These are phyloP conservation scores for Pseudopodoces humilis DNA, from an alignment of 2,113 vertebrate genomes.

Conservation along the genomic window DNA sequence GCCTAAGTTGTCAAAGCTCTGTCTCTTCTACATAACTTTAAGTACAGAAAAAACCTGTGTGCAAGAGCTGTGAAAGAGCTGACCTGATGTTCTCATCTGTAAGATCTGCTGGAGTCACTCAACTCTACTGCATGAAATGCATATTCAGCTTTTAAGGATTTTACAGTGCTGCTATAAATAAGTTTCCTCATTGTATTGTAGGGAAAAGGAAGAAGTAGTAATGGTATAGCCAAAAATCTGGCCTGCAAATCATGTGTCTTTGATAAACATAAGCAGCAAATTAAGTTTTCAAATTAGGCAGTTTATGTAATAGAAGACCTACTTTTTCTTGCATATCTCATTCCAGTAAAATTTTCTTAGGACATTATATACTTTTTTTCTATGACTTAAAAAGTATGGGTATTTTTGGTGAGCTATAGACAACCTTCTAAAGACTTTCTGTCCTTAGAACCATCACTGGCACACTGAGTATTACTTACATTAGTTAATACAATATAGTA, in stretches of 20 bases:
- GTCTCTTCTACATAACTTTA: neutral
- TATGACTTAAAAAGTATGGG: neutral
- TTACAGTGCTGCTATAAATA: neutral
- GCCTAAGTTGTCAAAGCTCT: neutral
- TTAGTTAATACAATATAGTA: neutral
- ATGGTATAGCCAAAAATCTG: neutral
- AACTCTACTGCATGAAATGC: neutral
- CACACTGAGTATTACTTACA: neutral
- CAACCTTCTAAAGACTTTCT: neutral
- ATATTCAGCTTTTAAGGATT: neutral
- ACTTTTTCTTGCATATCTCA: neutral
- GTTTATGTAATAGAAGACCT: neutral
- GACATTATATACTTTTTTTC: neutral
- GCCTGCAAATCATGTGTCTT: neutral
- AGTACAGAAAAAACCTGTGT: neutral
- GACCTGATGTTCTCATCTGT: neutral
- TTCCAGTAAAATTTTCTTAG: neutral
- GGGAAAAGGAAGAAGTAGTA: neutral
- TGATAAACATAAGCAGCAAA: neutral
- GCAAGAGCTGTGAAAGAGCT: neutral
- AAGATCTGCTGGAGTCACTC: neutral
- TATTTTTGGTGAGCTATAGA: neutral
- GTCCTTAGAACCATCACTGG: neutral
- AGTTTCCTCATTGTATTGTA: neutral
- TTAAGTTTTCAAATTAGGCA: neutral